Percentiles rank a stretch among this genome's conserved stretches.
Conservation (phyloP, 2,888 invertebrate species). For the Pyralis farinalis region DNA sequence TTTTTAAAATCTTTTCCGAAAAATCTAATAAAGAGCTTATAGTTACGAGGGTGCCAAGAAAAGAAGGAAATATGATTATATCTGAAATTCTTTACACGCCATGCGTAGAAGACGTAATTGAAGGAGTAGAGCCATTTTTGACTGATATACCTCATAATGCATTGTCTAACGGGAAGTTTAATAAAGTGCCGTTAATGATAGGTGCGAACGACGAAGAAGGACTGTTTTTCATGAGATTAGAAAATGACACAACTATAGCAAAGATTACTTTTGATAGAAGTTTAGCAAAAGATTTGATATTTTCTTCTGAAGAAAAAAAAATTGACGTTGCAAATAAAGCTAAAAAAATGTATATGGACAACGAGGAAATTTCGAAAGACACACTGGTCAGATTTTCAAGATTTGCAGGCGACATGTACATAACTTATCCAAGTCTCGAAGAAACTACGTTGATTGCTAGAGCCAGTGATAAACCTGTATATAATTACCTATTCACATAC, state of each 20-base stretch:
- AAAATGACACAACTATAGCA: conserved; percentile 42
- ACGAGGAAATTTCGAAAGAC: conserved; percentile 37
- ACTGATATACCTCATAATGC: conserved; percentile 46
- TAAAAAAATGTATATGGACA: conserved; percentile 43
- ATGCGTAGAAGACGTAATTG: conserved; percentile 47
- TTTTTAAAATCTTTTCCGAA: conserved; percentile 46
- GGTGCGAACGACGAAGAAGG: conserved; percentile 56
- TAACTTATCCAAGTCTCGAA: conserved; percentile 20
- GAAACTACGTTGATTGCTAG: conserved; percentile 24
- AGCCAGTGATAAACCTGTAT: conserved; percentile 20
- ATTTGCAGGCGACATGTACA: conserved; percentile 22
- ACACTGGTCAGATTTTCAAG: conserved; percentile 32
- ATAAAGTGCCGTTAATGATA: conserved; percentile 57
- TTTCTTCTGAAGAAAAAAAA: conserved; percentile 27
- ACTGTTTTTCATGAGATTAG: conserved; percentile 41
- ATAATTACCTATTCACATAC: conserved; percentile 25
- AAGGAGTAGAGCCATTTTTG: conserved; percentile 56
- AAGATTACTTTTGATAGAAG: conserved; percentile 40
- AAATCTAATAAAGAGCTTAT: conserved; percentile 50
- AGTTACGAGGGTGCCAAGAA: conserved; percentile 47
- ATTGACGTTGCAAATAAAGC: conserved; percentile 20
- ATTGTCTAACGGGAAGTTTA: conserved; percentile 41
- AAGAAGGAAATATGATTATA: conserved; percentile 37
- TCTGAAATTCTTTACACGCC: conserved; percentile 53
- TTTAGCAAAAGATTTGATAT: conserved; percentile 51